Percentiles rank a stretch among this genome's conserved stretches.
Evolutionary conservation across 2,888 invertebrate genomes (phyloP).

Genomic region (Sinohyriopsis cumingii): DNA sequence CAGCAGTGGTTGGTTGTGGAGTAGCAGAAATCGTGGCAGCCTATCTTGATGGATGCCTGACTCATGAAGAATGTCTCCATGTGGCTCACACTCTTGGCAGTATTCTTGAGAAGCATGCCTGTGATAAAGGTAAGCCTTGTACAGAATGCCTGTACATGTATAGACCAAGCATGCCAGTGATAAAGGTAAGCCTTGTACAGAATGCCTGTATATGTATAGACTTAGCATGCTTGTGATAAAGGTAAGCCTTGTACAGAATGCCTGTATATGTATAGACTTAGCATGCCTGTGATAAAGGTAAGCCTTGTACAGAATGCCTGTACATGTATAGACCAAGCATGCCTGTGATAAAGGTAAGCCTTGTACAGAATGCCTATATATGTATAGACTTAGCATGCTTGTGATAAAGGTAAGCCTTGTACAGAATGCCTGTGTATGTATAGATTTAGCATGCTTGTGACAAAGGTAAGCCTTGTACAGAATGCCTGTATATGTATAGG

Average conservation of each 20-base stretch:
- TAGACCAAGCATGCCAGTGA: no score
- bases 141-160: background rate
- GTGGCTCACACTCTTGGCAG: constrained; percentile 31
- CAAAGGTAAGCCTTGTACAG: no score
- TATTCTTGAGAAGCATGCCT: constrained; percentile 20
- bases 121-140: constrained; percentile 5
- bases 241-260: no score
- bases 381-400: no score
- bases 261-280: no score
- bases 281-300: background rate
- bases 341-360: constrained; percentile 3
- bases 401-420: background rate
- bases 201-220: background rate
- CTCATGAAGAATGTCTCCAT: constrained; percentile 38
- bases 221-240: no score
- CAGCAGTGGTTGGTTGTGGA: constrained; percentile 39
- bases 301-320: no score
- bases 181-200: background rate
- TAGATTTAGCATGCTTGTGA: no score
- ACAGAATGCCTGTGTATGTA: background rate
- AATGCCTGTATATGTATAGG: no score
- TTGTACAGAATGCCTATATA: background rate
- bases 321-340: background rate
- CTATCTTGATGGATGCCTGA: constrained; percentile 44
- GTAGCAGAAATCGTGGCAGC: constrained; percentile 47